Evolutionary conservation across 2,797 vertebrate genomes (phyloP), one percentile per base, ranked within the genome.

Genomic region (Siniperca scherzeri): DNA sequence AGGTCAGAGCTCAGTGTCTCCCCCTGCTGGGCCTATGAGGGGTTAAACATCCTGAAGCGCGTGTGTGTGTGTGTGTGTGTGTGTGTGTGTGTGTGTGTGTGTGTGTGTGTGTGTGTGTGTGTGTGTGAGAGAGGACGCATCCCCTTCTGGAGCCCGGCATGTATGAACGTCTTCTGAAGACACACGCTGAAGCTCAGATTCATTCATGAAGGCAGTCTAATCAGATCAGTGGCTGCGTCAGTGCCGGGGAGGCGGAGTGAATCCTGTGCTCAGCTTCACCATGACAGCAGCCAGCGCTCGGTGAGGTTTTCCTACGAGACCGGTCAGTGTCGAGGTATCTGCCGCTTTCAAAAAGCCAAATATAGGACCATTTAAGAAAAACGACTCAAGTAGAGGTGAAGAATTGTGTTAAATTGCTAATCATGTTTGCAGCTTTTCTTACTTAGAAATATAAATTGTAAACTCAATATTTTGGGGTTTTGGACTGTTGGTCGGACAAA

Each of bases 1-100:
- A 83, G 86, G 86, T 89, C 73, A 60, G 36, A 14, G 62, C 83
- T 88, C 70, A 36, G 60, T 25, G 79, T 61, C 80, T 8, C 87
- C 89, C 76, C 80, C 89, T 85, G 61, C 65, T 70, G 88, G 61
- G 17, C 7, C 6, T 13, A 2, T 4, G 9, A 75, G 55, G 27
- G 53, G 44, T 9, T 57, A 40, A 33, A 44, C 19, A 50, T 44
- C 64, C 27, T 11, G 19, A 16, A 14, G 60, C 12, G 61, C 3
- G 70, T n/a, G 55, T 8, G 7, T 4, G n/a, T n/a, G n/a, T n/a
- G n/a, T n/a, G n/a, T n/a, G n/a, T n/a, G n/a, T n/a, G n/a, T n/a
- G n/a, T n/a, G n/a, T n/a, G n/a, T n/a, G n/a, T n/a, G n/a, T n/a
- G n/a, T n/a, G n/a, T n/a, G n/a, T n/a, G n/a, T n/a, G n/a, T n/a